These are phyloP conservation scores for Pocillopora grandis DNA, from an alignment of 92 coral and sea anemone genomes.

Conservation along the genomic window DNA sequence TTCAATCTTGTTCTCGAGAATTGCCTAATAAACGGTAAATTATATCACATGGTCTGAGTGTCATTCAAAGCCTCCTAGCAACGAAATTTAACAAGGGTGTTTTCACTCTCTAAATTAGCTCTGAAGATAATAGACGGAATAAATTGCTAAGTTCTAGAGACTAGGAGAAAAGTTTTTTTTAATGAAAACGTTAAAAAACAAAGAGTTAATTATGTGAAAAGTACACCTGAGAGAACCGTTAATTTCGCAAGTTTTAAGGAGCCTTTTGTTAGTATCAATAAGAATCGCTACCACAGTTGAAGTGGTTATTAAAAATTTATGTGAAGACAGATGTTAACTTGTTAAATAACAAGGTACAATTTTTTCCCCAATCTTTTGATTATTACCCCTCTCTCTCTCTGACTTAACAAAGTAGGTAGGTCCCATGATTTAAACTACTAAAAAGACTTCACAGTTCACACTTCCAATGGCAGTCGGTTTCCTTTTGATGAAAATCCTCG, in stretches of 20 bases:
- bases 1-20: neutral
- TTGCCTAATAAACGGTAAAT: neutral
- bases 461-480: too few species aligned
- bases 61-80: neutral
- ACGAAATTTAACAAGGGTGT: conserved; percentile 1
- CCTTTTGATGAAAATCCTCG: too few species aligned
- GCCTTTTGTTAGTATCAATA: neutral
- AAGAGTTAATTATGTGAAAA: neutral
- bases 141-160: neutral
- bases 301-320: conserved; percentile 5
- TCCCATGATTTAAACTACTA: too few species aligned
- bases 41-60: too few species aligned
- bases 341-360: neutral
- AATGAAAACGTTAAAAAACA: neutral
- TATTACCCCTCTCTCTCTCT: too few species aligned
- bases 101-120: neutral
- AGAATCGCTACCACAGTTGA: neutral
- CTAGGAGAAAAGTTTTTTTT: neutral
- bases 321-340: neutral
- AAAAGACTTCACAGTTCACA: too few species aligned
- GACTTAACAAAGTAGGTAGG: too few species aligned
- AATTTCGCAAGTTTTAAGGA: neutral
- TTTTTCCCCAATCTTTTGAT: too few species aligned
- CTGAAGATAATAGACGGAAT: neutral
- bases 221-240: neutral